A percentile compares a stretch with the other conserved stretches of the same genome.
Evolutionary conservation across 2,113 vertebrate species (phyloP).

Genomic region (Nematolebias whitei): DNA sequence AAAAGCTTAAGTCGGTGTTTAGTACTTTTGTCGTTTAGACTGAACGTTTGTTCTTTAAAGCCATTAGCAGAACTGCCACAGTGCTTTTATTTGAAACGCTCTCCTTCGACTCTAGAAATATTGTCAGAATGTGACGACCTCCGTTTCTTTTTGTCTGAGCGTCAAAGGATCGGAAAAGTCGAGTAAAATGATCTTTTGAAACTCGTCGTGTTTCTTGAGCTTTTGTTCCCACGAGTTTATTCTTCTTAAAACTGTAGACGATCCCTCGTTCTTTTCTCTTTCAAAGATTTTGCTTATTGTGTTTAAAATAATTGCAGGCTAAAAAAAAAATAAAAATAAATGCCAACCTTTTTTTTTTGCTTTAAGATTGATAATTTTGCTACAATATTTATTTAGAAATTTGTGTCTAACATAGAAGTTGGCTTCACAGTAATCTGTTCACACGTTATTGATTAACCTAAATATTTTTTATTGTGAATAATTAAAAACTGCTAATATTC

Average conservation of each 20-base stretch:
- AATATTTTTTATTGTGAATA: conserved; percentile 13
- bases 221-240: background rate
- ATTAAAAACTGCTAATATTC: conserved; percentile 1
- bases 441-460: background rate
- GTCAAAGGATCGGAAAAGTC: background rate
- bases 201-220: too few relatives aligned
- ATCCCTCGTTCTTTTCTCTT: background rate
- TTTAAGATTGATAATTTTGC: background rate
- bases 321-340: too few relatives aligned
- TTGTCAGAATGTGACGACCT: background rate
- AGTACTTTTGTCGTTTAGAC: background rate
- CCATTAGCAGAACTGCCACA: background rate
- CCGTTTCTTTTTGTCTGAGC: background rate
- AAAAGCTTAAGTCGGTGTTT: background rate
- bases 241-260: background rate
- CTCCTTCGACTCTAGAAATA: too few relatives aligned
- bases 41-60: background rate
- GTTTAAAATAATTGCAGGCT: background rate
- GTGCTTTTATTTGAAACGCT: background rate
- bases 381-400: background rate
- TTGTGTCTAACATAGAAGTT: background rate
- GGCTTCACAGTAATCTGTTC: background rate
- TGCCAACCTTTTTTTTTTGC: too few relatives aligned
- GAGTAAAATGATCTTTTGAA: background rate
- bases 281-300: background rate